Conservation (phyloP, 2,888 invertebrate species). For the Eristalinus sepulchralis region DNA sequence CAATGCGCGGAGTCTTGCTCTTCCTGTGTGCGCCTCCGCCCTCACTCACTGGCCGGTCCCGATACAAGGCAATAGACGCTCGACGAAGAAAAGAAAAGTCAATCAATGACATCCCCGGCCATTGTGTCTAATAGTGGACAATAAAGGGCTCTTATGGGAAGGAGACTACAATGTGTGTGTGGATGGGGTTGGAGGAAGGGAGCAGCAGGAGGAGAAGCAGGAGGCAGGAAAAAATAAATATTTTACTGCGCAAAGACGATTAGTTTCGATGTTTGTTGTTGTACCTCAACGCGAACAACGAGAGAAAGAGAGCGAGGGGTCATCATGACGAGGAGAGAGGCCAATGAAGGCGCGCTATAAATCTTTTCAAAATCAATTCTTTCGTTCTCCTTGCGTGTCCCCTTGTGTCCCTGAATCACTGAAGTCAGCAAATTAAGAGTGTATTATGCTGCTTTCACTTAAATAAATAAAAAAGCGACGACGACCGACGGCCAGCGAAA, state of each 20-base stretch:
- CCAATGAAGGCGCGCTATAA: slow-evolving; percentile 54
- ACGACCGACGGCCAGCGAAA: not conserved
- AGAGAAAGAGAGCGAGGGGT: slow-evolving; percentile 3
- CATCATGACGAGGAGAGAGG: slow-evolving; percentile 61
- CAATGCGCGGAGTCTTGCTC: slow-evolving; percentile 63
- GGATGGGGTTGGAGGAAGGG: not conserved
- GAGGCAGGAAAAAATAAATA: slow-evolving; percentile 41
- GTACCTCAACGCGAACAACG: not conserved
- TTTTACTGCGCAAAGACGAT: slow-evolving; percentile 70
- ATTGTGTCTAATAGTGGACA: slow-evolving; percentile 62
- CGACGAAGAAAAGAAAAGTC: slow-evolving; percentile 49
- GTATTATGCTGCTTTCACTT: slow-evolving; percentile 58
- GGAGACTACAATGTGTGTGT: slow-evolving; percentile 48
- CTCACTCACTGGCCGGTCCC: slow-evolving; percentile 8
- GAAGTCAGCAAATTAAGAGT: slow-evolving; percentile 67
- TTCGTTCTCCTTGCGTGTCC: not conserved
- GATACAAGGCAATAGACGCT: not conserved
- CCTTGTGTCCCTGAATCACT: slow-evolving; percentile 29
- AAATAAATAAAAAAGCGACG: slow-evolving; percentile 55
- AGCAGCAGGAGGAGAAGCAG: not conserved
- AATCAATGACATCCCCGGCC: slow-evolving; percentile 66
- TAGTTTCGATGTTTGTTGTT: slow-evolving; percentile 58
- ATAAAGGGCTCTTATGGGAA: slow-evolving; percentile 67
- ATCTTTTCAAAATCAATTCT: slow-evolving; percentile 57
- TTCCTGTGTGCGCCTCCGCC: slow-evolving; percentile 46